These are phyloP conservation scores for Leuciscus idus DNA, from an alignment of 2,113 vertebrate species.

Conservation along the genomic window DNA sequence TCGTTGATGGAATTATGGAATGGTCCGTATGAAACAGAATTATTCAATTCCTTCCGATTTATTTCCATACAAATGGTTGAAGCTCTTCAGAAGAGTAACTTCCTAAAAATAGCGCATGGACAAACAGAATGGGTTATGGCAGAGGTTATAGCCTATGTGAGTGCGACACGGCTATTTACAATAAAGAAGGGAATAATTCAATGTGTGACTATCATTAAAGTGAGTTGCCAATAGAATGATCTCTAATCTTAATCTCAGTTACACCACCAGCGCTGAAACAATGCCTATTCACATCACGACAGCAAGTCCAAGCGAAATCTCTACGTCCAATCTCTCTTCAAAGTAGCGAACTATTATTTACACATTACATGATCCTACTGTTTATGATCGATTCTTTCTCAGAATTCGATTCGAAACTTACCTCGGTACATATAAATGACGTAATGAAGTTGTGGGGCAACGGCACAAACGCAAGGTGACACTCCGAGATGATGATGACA, in stretches of 20 bases:
- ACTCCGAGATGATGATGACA: constrained; percentile 41
- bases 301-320: constrained; percentile 5
- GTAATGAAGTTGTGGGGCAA: constrained; percentile 53
- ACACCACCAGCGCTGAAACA: not conserved
- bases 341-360: constrained; percentile 27
- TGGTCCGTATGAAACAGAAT: not conserved
- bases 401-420: constrained; percentile 50
- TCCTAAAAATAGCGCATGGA: constrained; percentile 57
- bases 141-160: constrained; percentile 6
- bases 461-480: constrained; percentile 58
- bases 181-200: not conserved
- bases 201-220: not conserved
- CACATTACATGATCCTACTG: not conserved
- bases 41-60: not conserved
- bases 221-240: constrained; percentile 8
- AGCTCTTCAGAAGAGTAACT: constrained; percentile 11
- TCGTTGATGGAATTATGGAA: not conserved
- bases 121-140: constrained; percentile 39
- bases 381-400: not conserved
- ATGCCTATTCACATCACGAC: constrained; percentile 29
- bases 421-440: constrained; percentile 51
- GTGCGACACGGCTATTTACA: not conserved
- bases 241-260: constrained; percentile 38
- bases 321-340: constrained; percentile 14
- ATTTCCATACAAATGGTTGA: not conserved